phyloP scores from a whole-genome alignment of 2,888 invertebrate genomes.

The Asteroscopus sphinx region DNA sequence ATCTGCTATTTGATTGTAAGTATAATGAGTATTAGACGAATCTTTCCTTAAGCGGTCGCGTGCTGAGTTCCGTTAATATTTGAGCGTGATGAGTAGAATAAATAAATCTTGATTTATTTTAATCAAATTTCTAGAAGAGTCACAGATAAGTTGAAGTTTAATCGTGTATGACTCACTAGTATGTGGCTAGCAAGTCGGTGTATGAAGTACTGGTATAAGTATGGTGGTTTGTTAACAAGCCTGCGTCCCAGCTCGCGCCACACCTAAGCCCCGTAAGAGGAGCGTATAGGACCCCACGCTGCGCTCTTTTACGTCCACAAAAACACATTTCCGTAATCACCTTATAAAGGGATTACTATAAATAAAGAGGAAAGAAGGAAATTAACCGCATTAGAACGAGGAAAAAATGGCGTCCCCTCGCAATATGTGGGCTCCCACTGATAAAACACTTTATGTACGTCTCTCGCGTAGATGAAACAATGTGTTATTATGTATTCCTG shows the following conservation, averaged over 20 bases:
- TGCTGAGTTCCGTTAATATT: slow-evolving; percentile 12
- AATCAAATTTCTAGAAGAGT: slow-evolving; percentile 29
- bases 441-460: slow-evolving; percentile 86
- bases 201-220: slow-evolving; percentile 7
- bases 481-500: slow-evolving; percentile 81
- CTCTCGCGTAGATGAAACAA: slow-evolving; percentile 86
- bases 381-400: slow-evolving; percentile 88
- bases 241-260: slow-evolving; percentile 31
- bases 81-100: slow-evolving; percentile 12
- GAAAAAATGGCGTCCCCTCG: slow-evolving; percentile 86
- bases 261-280: slow-evolving; percentile 66
- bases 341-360: slow-evolving; percentile 90
- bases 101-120: slow-evolving; percentile 27
- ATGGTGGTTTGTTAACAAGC: slow-evolving; percentile 22
- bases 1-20: slow-evolving; percentile 30
- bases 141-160: slow-evolving; percentile 6
- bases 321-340: slow-evolving; percentile 90
- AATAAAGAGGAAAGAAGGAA: slow-evolving; percentile 90
- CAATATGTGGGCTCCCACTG: slow-evolving; percentile 89
- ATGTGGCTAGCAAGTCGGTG: slow-evolving; percentile 2
- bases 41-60: slow-evolving; percentile 5
- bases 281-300: slow-evolving; percentile 80
- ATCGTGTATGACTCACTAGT: slow-evolving; percentile 14
- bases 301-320: slow-evolving; percentile 89
- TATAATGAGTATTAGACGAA: slow-evolving; percentile 15